Conservation (phyloP, 2,888 invertebrate genomes). For the Diploptera punctata region DNA sequence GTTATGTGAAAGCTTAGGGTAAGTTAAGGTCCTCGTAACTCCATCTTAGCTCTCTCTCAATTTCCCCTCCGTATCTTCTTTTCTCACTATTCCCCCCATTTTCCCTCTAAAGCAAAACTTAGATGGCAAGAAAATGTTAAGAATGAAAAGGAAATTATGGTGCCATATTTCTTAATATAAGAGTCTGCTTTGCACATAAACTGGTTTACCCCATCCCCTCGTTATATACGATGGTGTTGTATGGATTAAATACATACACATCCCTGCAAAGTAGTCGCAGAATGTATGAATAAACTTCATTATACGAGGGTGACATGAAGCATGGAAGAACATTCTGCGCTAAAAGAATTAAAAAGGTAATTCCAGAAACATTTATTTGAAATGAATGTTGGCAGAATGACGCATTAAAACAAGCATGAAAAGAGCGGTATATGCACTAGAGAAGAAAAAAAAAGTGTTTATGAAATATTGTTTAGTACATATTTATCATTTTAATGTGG, state of each 20-base stretch:
- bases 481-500: background rate
- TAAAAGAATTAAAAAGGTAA: background rate
- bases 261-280: background rate
- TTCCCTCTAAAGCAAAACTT: conserved; percentile 36
- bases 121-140: conserved; percentile 29
- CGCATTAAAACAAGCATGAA: background rate
- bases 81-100: conserved; percentile 2
- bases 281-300: background rate
- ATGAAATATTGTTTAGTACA: background rate
- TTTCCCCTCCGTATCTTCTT: conserved; percentile 31
- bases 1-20: conserved; percentile 31
- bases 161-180: conserved; percentile 40
- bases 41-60: conserved; percentile 39
- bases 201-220: conserved; percentile 22
- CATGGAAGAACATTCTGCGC: background rate
- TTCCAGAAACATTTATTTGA: background rate
- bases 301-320: background rate
- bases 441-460: background rate
- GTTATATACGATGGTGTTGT: conserved; percentile 13
- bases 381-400: background rate
- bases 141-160: conserved; percentile 33
- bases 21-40: conserved; percentile 40
- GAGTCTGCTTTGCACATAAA: conserved; percentile 37
- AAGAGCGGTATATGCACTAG: background rate
- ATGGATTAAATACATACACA: conserved; percentile 19